Evolutionary conservation across 2,797 vertebrate genomes (phyloP).

Genomic region (Peromyscus eremicus): DNA sequence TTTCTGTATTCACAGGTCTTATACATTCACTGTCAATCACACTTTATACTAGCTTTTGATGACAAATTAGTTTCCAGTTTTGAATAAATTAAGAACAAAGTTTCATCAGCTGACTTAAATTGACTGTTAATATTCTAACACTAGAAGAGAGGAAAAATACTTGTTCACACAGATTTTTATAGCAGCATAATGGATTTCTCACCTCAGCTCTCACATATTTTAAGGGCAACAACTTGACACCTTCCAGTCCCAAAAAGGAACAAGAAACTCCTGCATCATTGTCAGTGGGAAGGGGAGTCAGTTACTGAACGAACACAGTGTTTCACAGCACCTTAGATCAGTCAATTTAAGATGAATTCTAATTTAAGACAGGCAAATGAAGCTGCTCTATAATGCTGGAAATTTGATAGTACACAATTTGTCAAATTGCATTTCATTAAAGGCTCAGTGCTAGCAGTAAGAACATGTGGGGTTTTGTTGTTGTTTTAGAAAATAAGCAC

Average conservation of each 20-base stretch:
- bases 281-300: conserved; percentile 76
- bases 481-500: conserved; percentile 20
- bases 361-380: conserved; percentile 74
- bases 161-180: conserved; percentile 72
- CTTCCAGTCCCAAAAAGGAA: conserved; percentile 66
- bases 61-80: conserved; percentile 57
- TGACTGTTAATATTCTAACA: conserved; percentile 58
- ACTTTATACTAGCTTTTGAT: neutral
- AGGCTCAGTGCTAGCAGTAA: conserved; percentile 39
- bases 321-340: conserved; percentile 9
- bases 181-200: conserved; percentile 73
- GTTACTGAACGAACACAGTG: conserved; percentile 52
- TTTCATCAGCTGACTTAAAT: conserved; percentile 65
- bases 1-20: conserved; percentile 22
- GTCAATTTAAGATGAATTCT: conserved; percentile 63
- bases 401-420: conserved; percentile 63
- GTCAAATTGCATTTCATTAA: conserved; percentile 70
- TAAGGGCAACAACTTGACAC: conserved; percentile 68
- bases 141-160: conserved; percentile 40
- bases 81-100: conserved; percentile 61
- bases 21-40: neutral
- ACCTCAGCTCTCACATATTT: conserved; percentile 71
- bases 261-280: conserved; percentile 68
- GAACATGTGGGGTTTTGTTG: neutral
- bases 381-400: conserved; percentile 56